Percentiles rank a stretch among this genome's conserved stretches.
Conservation (phyloP, 2,797 vertebrate species). For the Enteromius thamalakanensis region DNA sequence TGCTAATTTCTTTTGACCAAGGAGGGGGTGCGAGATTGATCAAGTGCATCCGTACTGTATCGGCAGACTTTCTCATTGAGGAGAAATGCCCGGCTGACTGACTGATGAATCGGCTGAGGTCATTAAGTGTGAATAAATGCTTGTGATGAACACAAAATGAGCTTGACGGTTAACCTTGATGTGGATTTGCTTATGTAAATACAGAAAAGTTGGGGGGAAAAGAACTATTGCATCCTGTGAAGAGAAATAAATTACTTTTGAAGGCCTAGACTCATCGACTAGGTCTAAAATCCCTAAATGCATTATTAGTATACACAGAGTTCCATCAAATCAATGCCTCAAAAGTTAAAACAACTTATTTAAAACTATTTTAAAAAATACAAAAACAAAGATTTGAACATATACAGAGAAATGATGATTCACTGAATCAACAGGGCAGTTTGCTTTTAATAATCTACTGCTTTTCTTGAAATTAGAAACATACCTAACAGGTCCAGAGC, state of each 20-base stretch:
- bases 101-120: slow-evolving; percentile 60
- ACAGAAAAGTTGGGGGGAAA: background rate
- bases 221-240: background rate
- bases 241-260: background rate
- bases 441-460: background rate
- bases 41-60: slow-evolving; percentile 61
- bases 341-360: slow-evolving; percentile 1
- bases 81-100: slow-evolving; percentile 65
- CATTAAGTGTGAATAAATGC: slow-evolving; percentile 66
- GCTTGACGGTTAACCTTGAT: slow-evolving; percentile 58
- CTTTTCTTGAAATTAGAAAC: background rate
- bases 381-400: background rate
- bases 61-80: slow-evolving; percentile 73
- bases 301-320: background rate
- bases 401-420: background rate
- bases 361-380: background rate
- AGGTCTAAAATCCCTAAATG: background rate
- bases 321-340: background rate
- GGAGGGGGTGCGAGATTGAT: slow-evolving; percentile 66
- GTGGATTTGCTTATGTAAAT: slow-evolving; percentile 26
- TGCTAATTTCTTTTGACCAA: slow-evolving; percentile 70
- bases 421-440: background rate
- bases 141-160: slow-evolving; percentile 57
- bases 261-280: background rate
- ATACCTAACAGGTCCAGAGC: slow-evolving; percentile 2